Conservation (phyloP, 2,797 vertebrate species). For the Lemur catta region DNA sequence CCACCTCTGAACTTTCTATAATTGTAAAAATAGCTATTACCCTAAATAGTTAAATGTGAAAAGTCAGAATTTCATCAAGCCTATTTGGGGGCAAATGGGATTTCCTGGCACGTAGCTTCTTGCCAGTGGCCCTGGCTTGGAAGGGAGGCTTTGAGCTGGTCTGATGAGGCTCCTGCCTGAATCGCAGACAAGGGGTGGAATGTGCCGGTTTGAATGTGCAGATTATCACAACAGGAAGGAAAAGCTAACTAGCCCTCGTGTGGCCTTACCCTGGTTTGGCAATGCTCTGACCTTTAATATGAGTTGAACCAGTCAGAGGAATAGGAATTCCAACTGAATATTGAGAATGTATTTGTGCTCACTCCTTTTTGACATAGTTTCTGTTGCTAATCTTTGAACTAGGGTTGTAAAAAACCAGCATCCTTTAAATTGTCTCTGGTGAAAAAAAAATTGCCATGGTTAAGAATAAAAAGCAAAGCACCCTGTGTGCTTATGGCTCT, state of each 20-base stretch:
- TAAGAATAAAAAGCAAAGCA: not conserved
- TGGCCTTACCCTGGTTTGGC: not conserved
- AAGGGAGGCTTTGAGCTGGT: not conserved
- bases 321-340: not conserved
- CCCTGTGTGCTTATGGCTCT: not conserved
- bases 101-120: not conserved
- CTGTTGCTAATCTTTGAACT: not conserved
- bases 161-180: not conserved
- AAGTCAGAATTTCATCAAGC: conserved; percentile 9
- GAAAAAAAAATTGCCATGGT: not conserved
- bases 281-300: not conserved
- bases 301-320: not conserved
- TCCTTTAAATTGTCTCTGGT: not conserved
- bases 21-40: conserved; percentile 10
- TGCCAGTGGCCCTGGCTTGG: not conserved
- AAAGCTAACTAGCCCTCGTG: not conserved
- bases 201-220: not conserved
- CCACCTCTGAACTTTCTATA: not conserved
- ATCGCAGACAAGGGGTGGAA: not conserved
- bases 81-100: not conserved
- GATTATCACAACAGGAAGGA: not conserved
- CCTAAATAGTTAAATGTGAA: not conserved
- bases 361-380: not conserved
- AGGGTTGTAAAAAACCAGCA: not conserved
- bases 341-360: not conserved